Conservation (phyloP, 2,888 invertebrate species). For the Drosophila falleni region DNA sequence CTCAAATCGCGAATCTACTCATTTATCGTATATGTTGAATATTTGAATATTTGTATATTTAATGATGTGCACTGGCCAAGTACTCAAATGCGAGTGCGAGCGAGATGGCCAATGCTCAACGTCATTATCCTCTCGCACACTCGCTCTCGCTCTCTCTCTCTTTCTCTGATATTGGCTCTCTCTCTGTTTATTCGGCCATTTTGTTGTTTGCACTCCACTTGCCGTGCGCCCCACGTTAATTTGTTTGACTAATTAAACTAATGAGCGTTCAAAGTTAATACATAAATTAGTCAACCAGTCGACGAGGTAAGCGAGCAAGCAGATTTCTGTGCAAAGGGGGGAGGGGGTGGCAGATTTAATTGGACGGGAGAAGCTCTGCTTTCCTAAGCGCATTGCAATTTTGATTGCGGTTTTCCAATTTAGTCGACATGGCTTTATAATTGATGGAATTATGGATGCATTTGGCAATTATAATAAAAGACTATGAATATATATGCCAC, state of each 20-base stretch:
- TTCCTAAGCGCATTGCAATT: constrained; percentile 57
- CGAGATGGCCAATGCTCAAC: constrained; percentile 31
- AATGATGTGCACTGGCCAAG: constrained; percentile 55
- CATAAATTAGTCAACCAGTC: constrained; percentile 74
- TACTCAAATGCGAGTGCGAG: constrained; percentile 35
- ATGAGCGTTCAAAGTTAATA: constrained; percentile 85
- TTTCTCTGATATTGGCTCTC: neutral
- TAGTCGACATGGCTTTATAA: constrained; percentile 37
- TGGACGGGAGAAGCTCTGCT: constrained; percentile 23
- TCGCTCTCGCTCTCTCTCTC: neutral
- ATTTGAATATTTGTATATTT: constrained; percentile 70
- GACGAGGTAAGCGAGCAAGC: constrained; percentile 9
- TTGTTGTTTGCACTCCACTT: constrained; percentile 79
- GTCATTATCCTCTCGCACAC: neutral
- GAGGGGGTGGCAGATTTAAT: neutral
- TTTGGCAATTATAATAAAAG: constrained; percentile 8
- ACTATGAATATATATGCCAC: neutral
- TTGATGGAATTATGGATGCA: constrained; percentile 25
- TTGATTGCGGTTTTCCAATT: constrained; percentile 58
- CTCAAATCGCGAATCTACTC: constrained; percentile 5
- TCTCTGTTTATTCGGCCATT: constrained; percentile 75
- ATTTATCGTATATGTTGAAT: constrained; percentile 36
- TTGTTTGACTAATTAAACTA: constrained; percentile 85
- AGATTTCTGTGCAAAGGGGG: neutral
- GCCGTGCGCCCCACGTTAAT: constrained; percentile 81